Percentiles rank a stretch among this genome's conserved stretches.
Conservation (phyloP, 2,113 vertebrate species). For the Mormoops blainvillei region DNA sequence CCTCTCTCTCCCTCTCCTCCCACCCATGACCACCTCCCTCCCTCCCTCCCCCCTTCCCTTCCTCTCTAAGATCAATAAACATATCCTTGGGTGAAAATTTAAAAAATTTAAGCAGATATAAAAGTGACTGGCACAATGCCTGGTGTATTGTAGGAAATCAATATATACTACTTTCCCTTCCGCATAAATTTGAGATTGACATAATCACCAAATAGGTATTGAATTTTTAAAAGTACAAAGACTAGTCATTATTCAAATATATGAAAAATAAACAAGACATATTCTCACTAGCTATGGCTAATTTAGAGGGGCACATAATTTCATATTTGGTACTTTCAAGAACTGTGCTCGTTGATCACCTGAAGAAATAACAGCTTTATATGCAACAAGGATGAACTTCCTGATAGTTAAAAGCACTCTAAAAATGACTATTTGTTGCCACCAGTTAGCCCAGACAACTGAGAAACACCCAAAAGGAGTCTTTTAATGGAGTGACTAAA, state of each 20-base stretch:
- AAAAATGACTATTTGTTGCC: background rate
- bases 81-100: no score
- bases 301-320: background rate
- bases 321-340: background rate
- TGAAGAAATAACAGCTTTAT: slow-evolving; percentile 9
- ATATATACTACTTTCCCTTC: background rate
- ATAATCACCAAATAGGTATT: background rate
- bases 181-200: background rate
- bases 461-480: background rate
- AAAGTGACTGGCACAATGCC: background rate
- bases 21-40: no score
- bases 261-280: background rate
- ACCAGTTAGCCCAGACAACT: slow-evolving; percentile 16
- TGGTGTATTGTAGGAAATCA: background rate
- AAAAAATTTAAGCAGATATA: background rate
- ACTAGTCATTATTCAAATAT: slow-evolving; percentile 2
- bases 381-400: background rate
- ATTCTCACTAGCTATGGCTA: background rate
- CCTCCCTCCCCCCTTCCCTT: no score
- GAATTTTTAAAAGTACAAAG: background rate
- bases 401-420: background rate
- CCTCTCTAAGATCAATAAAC: no score
- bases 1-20: no score
- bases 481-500: slow-evolving; percentile 30
- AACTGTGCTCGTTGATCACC: background rate